These are phyloP conservation scores for Pipistrellus pygmaeus DNA, from an alignment of 2,797 vertebrate genomes.

Conservation along the genomic window DNA sequence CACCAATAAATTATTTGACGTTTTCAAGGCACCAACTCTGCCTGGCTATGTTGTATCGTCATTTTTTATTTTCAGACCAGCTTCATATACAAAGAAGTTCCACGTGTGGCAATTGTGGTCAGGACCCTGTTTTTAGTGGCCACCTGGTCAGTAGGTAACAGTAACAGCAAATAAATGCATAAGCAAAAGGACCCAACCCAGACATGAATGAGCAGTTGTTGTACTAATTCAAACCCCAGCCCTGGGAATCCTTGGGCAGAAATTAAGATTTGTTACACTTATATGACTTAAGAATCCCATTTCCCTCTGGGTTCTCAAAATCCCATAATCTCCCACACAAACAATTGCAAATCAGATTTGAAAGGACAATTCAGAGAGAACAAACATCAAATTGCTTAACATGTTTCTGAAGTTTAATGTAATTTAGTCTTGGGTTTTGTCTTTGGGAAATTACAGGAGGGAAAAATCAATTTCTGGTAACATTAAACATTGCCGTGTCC, in stretches of 20 bases:
- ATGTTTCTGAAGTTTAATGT: neutral
- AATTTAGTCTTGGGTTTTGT: neutral
- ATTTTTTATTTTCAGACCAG: neutral
- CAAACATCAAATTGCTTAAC: neutral
- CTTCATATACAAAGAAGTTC: neutral
- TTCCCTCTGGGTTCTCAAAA: neutral
- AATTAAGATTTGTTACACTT: neutral
- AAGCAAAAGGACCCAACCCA: neutral
- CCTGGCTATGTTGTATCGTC: neutral
- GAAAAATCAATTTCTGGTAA: neutral
- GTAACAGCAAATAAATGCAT: neutral
- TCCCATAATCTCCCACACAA: neutral
- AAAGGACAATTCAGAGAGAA: slow-evolving; percentile 7
- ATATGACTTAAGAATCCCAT: neutral
- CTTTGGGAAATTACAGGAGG: neutral
- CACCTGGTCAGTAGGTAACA: neutral
- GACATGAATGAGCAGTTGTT: neutral
- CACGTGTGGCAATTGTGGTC: accelerated
- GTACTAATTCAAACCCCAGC: neutral
- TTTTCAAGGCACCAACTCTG: neutral
- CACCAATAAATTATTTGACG: neutral
- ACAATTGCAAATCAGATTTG: neutral
- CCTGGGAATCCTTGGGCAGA: too few relatives aligned
- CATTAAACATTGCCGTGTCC: too few relatives aligned
- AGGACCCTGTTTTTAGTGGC: neutral